Conservation (phyloP, 2,888 invertebrate species). For the Patella pellucida region DNA sequence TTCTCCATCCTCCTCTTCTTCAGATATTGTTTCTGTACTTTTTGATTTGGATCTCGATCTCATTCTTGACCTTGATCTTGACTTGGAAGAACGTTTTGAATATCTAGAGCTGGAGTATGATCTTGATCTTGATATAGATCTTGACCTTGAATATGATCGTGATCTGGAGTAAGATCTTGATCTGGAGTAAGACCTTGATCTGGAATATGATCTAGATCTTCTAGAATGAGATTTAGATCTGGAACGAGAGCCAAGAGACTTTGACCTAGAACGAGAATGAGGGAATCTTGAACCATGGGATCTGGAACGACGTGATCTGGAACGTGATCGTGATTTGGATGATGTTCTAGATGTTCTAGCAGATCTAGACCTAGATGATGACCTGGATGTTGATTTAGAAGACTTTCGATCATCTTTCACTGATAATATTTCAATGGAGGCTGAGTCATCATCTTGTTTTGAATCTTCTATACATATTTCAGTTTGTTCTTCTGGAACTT, state of each 20-base stretch:
- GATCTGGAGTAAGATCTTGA: constrained; percentile 24
- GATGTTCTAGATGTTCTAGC: not conserved
- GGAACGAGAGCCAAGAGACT: constrained; percentile 24
- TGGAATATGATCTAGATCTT: constrained; percentile 21
- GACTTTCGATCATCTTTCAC: constrained; percentile 10
- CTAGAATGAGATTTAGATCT: constrained; percentile 20
- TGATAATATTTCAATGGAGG: not conserved
- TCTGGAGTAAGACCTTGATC: constrained; percentile 19
- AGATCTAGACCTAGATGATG: constrained; percentile 22
- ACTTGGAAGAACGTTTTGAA: constrained; percentile 22
- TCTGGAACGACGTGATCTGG: constrained; percentile 19
- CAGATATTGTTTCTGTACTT: constrained; percentile 15
- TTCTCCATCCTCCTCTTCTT: constrained; percentile 13
- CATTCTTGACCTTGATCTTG: constrained; percentile 27
- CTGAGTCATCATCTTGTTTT: constrained; percentile 4
- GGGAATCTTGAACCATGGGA: constrained; percentile 6
- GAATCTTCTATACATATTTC: not conserved
- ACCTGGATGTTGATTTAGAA: constrained; percentile 14
- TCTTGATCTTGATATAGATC: constrained; percentile 26
- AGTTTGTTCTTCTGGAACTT: constrained; percentile 8
- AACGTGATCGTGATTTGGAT: constrained; percentile 23
- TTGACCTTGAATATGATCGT: constrained; percentile 24
- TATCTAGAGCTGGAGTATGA: constrained; percentile 19
- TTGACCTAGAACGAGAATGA: constrained; percentile 19
- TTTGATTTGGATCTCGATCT: constrained; percentile 25